phyloP scores from a whole-genome alignment of 1,140 invertebrate genomes.

The Marisa cornuarietis region DNA sequence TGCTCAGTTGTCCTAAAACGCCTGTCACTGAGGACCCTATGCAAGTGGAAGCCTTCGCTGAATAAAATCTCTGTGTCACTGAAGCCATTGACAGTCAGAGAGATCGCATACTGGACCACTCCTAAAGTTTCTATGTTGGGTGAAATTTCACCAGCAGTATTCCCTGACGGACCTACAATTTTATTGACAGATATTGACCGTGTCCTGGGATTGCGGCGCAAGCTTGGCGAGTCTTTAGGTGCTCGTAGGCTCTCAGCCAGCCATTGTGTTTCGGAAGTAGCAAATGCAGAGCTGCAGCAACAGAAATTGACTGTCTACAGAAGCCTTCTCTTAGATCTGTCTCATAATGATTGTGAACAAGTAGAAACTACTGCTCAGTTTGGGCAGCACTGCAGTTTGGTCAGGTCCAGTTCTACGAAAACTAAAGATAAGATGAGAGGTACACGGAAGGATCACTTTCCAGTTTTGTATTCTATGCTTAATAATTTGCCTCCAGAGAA shows the following conservation, averaged over 20 bases:
- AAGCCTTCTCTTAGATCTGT: slow-evolving; percentile 47
- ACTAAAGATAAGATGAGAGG: neutral
- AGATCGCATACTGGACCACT: slow-evolving; percentile 32
- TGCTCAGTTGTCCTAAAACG: slow-evolving; percentile 42
- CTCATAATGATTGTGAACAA: neutral
- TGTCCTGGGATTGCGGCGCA: slow-evolving; percentile 50
- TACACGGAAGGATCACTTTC: neutral
- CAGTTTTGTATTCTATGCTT: slow-evolving; percentile 3
- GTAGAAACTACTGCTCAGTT: neutral
- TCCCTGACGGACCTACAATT: slow-evolving; percentile 49
- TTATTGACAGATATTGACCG: slow-evolving; percentile 48
- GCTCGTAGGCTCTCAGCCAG: slow-evolving; percentile 29
- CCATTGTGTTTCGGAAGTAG: slow-evolving; percentile 50
- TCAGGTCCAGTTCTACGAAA: neutral
- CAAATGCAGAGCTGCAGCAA: slow-evolving; percentile 47
- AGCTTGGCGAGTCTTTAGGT: neutral
- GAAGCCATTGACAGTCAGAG: slow-evolving; percentile 24
- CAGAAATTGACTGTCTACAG: slow-evolving; percentile 51
- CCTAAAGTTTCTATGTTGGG: slow-evolving; percentile 11
- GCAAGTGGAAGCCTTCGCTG: slow-evolving; percentile 40
- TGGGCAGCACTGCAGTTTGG: neutral
- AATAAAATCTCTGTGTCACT: slow-evolving; percentile 28
- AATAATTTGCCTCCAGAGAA: neutral
- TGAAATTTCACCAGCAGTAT: slow-evolving; percentile 24
- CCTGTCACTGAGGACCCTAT: slow-evolving; percentile 41